Conservation (phyloP, 1,140 invertebrate genomes). For the Aphaenogaster ashmeadi region DNA sequence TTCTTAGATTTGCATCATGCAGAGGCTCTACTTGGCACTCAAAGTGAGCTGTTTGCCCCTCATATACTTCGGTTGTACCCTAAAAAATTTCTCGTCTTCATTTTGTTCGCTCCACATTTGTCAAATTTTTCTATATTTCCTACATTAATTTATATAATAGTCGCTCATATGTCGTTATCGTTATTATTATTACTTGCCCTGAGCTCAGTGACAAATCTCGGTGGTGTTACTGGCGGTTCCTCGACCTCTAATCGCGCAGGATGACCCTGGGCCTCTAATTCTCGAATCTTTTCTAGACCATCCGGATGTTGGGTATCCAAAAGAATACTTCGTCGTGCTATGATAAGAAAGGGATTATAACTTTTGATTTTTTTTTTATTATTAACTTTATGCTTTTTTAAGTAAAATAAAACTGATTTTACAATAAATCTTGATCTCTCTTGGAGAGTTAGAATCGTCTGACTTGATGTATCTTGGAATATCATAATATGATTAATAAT, state of each 20-base stretch:
- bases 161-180: background rate
- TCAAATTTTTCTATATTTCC: constrained; percentile 25
- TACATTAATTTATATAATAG: constrained; percentile 26
- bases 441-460: background rate
- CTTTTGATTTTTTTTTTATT: background rate
- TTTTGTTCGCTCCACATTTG: constrained; percentile 4
- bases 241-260: constrained; percentile 93
- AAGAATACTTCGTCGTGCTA: constrained; percentile 94
- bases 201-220: constrained; percentile 94
- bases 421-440: background rate
- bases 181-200: constrained; percentile 82
- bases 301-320: constrained; percentile 97
- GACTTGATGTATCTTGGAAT: background rate
- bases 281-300: constrained; percentile 96
- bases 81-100: constrained; percentile 76
- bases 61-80: constrained; percentile 94
- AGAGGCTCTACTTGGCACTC: constrained; percentile 97
- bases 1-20: constrained; percentile 95
- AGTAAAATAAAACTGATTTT: constrained; percentile 14
- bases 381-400: background rate
- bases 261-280: constrained; percentile 94
- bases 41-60: constrained; percentile 96
- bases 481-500: background rate
- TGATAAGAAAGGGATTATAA: constrained; percentile 72
- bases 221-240: constrained; percentile 92